Evolutionary conservation across 2,113 vertebrate species (phyloP).

Genomic region (Tretioscincus oriximinensis): DNA sequence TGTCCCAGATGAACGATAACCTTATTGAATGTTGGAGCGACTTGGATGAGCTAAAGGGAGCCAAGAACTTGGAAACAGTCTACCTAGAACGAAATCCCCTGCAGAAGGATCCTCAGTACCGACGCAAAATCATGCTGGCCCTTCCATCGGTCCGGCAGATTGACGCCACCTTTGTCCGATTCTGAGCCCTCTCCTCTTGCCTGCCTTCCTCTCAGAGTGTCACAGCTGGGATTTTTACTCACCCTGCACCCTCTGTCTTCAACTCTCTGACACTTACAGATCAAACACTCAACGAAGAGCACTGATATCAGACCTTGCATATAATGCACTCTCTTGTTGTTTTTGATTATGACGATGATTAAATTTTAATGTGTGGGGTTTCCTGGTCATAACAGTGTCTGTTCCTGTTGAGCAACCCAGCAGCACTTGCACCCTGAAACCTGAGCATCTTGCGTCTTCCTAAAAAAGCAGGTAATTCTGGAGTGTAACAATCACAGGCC

Average conservation of each 20-base stretch:
- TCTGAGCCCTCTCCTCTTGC: slow-evolving; percentile 73
- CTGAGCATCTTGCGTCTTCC: background rate
- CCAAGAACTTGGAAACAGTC: slow-evolving; percentile 88
- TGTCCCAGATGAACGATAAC: slow-evolving; percentile 94
- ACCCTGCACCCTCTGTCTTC: slow-evolving; percentile 54
- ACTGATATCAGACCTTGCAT: slow-evolving; percentile 54
- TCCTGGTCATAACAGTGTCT: background rate
- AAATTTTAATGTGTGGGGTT: slow-evolving; percentile 52
- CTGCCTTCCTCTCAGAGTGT: slow-evolving; percentile 32
- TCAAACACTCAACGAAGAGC: slow-evolving; percentile 61
- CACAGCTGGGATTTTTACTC: slow-evolving; percentile 58
- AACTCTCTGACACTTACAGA: slow-evolving; percentile 47
- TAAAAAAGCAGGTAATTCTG: background rate
- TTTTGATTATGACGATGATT: slow-evolving; percentile 61
- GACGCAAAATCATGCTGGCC: slow-evolving; percentile 95
- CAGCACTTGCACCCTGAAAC: background rate
- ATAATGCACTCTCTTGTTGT: slow-evolving; percentile 51
- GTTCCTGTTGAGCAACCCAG: background rate
- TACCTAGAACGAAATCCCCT: slow-evolving; percentile 95
- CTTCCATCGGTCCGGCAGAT: slow-evolving; percentile 94
- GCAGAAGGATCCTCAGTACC: slow-evolving; percentile 96
- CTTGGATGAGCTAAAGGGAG: slow-evolving; percentile 93
- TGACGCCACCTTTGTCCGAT: slow-evolving; percentile 94
- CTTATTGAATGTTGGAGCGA: slow-evolving; percentile 95
- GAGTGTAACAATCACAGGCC: background rate